Evolutionary conservation across 2,888 invertebrate species (phyloP).

Genomic region (Blomia tropicalis): DNA sequence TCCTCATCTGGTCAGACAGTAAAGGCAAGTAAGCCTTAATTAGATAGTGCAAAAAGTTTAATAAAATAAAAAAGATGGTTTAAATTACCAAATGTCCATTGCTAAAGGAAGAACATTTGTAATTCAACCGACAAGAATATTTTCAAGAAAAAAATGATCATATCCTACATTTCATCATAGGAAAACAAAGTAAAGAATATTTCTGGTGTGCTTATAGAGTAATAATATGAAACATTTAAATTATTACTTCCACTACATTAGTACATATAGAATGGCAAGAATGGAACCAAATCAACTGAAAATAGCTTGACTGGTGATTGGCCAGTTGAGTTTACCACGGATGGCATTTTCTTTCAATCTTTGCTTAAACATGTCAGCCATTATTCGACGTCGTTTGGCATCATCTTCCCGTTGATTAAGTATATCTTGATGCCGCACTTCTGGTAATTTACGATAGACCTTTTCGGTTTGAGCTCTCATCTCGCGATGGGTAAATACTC

Average conservation of each 20-base stretch:
- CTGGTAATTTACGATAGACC: slow-evolving; percentile 20
- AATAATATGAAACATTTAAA: no score
- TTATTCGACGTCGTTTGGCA: slow-evolving; percentile 20
- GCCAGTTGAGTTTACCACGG: slow-evolving; percentile 16
- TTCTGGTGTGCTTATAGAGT: no score
- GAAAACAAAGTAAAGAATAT: no score
- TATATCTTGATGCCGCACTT: slow-evolving; percentile 5
- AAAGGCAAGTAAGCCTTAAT: slow-evolving; percentile 24
- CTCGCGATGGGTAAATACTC: slow-evolving; percentile 23
- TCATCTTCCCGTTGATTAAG: slow-evolving; percentile 17
- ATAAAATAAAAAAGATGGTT: slow-evolving; percentile 19
- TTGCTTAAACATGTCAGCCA: slow-evolving; percentile 23
- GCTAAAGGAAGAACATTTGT: not conserved
- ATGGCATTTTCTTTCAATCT: slow-evolving; percentile 23
- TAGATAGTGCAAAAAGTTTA: slow-evolving; percentile 24
- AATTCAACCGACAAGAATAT: no score
- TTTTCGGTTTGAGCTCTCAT: slow-evolving; percentile 23
- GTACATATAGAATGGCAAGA: not conserved
- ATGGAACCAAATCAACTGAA: not conserved
- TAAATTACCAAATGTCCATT: no score
- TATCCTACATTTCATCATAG: not conserved
- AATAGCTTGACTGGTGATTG: slow-evolving; percentile 18
- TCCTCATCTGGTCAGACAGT: no score
- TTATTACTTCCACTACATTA: no score
- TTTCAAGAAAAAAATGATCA: not conserved